phyloP scores from a whole-genome alignment of 2,113 vertebrate genomes.

The Conger conger region DNA sequence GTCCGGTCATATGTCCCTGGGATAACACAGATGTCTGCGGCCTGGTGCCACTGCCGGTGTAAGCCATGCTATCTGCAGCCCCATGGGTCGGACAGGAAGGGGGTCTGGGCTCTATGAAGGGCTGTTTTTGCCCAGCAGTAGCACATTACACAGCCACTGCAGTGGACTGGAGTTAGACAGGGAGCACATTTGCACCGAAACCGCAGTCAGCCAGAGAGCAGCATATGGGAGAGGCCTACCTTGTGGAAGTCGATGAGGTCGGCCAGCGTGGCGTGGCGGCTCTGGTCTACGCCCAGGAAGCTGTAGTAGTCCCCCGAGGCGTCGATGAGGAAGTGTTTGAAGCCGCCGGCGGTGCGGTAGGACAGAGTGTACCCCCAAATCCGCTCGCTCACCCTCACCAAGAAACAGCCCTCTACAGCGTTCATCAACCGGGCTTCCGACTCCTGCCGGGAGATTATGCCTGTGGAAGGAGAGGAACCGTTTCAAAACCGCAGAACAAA shows the following conservation, averaged over 20 bases:
- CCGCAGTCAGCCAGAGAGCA: too few species aligned
- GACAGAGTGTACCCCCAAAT: constrained; percentile 82
- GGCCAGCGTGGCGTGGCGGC: constrained; percentile 73
- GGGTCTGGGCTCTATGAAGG: too few species aligned
- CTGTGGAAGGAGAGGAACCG: constrained; percentile 44
- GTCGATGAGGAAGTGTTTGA: constrained; percentile 82
- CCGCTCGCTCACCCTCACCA: constrained; percentile 81
- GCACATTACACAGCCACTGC: not conserved
- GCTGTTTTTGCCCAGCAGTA: not conserved
- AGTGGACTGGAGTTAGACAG: not conserved
- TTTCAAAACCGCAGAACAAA: too few species aligned
- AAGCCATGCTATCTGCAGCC: not conserved
- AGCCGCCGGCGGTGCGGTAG: constrained; percentile 73
- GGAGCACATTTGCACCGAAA: not conserved
- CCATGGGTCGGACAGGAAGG: not conserved
- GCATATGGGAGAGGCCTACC: constrained; percentile 58
- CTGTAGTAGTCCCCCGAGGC: constrained; percentile 79
- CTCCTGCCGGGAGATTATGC: constrained; percentile 77
- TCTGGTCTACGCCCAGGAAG: constrained; percentile 81
- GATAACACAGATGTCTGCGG: not conserved
- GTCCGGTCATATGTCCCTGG: not conserved
- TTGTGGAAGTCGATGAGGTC: constrained; percentile 85
- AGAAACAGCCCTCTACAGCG: constrained; percentile 73
- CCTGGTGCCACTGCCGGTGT: constrained; percentile 4
- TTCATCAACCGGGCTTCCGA: constrained; percentile 77